These are phyloP conservation scores for Diglossa brunneiventris DNA, from an alignment of 2,113 vertebrate species.

Conservation along the genomic window DNA sequence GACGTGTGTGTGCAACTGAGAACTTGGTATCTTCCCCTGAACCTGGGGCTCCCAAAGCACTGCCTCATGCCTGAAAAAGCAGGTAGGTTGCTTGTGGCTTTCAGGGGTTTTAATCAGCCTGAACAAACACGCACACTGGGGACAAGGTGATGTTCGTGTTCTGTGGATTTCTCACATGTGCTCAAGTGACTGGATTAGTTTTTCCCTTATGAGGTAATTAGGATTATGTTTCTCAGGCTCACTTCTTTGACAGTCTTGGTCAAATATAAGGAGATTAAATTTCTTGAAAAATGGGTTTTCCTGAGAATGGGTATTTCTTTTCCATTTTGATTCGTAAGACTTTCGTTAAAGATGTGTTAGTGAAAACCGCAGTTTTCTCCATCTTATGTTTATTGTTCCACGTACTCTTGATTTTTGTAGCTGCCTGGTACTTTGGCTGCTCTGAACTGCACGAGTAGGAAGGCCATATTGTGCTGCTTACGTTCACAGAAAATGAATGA, in stretches of 20 bases:
- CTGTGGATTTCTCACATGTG: background rate
- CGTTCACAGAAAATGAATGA: background rate
- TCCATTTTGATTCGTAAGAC: accelerated
- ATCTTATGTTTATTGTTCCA: background rate
- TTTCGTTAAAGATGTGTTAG: background rate
- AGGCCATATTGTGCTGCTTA: background rate
- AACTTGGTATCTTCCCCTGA: background rate
- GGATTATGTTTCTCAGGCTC: background rate
- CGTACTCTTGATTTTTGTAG: background rate
- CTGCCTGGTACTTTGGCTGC: background rate
- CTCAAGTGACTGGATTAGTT: background rate
- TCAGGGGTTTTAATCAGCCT: background rate
- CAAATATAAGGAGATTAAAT: background rate
- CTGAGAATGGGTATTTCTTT: background rate
- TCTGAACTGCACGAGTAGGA: background rate
- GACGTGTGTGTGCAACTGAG: background rate
- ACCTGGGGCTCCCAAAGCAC: accelerated
- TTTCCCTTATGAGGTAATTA: background rate
- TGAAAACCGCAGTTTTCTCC: background rate
- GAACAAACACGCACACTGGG: background rate
- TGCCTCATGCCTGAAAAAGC: background rate
- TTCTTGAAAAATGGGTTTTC: background rate
- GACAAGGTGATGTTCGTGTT: background rate
- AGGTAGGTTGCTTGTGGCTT: background rate
- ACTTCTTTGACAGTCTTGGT: background rate